Percentiles rank a stretch among this genome's conserved stretches.
Evolutionary conservation across 2,888 invertebrate genomes (phyloP).

Genomic region (Chrysolina oricalcia): DNA sequence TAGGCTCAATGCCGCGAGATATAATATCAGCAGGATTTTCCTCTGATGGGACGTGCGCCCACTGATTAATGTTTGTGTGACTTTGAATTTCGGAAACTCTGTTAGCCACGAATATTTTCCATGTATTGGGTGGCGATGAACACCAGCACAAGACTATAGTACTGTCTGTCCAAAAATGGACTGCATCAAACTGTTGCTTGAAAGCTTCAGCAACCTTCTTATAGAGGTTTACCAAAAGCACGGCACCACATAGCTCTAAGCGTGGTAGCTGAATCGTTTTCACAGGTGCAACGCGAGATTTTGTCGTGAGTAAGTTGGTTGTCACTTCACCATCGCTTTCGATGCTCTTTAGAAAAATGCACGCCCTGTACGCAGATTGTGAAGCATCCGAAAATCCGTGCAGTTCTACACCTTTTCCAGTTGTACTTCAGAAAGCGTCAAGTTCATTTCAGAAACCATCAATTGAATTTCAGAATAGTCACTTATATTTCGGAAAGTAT

Average conservation of each 20-base stretch:
- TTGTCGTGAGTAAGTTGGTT: conserved; percentile 44
- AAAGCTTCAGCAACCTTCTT: too few relatives aligned
- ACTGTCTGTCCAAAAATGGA: too few relatives aligned
- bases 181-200: too few relatives aligned
- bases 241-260: conserved; percentile 48
- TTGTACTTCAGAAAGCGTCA: too few relatives aligned
- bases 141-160: too few relatives aligned
- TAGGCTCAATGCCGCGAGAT: conserved; percentile 55
- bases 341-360: conserved; percentile 36
- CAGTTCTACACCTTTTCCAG: too few relatives aligned
- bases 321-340: conserved; percentile 25
- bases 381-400: conserved; percentile 53
- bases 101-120: too few relatives aligned
- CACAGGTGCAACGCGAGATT: conserved; percentile 42
- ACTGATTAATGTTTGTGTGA: conserved; percentile 48
- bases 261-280: conserved; percentile 41
- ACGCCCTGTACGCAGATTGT: conserved; percentile 42
- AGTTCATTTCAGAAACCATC: too few relatives aligned
- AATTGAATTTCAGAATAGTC: too few relatives aligned
- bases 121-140: too few relatives aligned
- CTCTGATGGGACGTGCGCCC: conserved; percentile 58
- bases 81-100: conserved; percentile 60
- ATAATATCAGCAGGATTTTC: conserved; percentile 63
- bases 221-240: too few relatives aligned
- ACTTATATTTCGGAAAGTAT: too few relatives aligned